Evolutionary conservation across 2,797 vertebrate genomes (phyloP), one percentile per base, ranked within the genome.

Genomic region (Gymnoscopelus braueri): DNA sequence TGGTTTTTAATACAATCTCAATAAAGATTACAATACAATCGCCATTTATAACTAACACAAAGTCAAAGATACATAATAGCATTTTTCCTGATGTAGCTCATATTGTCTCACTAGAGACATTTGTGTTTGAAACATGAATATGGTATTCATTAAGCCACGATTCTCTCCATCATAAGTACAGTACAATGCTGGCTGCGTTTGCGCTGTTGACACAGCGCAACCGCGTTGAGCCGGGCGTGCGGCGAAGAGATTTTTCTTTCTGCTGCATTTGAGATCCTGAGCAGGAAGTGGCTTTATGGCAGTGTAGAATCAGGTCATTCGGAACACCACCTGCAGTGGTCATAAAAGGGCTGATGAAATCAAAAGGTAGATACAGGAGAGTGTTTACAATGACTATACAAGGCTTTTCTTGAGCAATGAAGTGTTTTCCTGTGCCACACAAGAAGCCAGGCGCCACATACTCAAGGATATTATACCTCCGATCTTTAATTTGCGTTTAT

Each of bases 281-380:
- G 64, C 67, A 85, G 76, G 82, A 90, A 88, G 83, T 79, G 9
- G 3, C 52, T 88, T 84, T 86, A 83, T 77, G 69, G 65, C 56
- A 1, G 0, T 63, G 3, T 53, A 58, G 53, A 68, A 75, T 87
- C 75, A 75, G 78, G 69, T 81, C 65, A 65, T 74, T 79, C 79
- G 78, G 61, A 51, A 23, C 51, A 23, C 77, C 81, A 87, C 85
- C 84, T 84, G 82, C 76, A 69, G 15, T 44, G 13, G 5, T 26
- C 59, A 57, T 50, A 57, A 61, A 73, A 14, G 0, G 32, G n/a
- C 39, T 82, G 80, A 67, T 63, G 81, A 74, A 84, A 84, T 68
- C 67, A 69, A 32, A 67, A 65, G 73, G 69, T 76, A 67, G 53
- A 75, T 64, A 23, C n/a, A 70, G 69, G 55, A 67, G 54, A 56